Conservation (phyloP, 2,797 vertebrate species). For the Sebastiscus tertius region DNA sequence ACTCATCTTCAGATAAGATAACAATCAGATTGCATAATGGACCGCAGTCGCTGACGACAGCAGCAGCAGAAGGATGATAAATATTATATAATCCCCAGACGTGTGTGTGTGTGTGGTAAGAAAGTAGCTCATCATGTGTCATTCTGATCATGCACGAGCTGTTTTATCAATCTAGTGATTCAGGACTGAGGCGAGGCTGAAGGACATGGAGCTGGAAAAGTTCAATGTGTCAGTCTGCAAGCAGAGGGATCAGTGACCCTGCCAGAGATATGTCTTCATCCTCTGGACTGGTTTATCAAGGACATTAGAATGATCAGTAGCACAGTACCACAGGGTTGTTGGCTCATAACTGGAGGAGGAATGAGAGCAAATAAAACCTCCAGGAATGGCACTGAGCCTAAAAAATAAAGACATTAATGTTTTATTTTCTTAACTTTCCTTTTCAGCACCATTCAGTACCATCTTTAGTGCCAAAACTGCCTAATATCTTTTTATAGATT, state of each 20-base stretch:
- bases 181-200: slow-evolving; percentile 28
- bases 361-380: neutral
- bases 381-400: neutral
- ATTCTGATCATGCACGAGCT: slow-evolving; percentile 31
- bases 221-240: slow-evolving; percentile 16
- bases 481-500: neutral
- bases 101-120: slow-evolving; percentile 5
- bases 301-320: slow-evolving; percentile 6
- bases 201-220: slow-evolving; percentile 23
- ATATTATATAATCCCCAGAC: slow-evolving; percentile 36
- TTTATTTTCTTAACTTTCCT: neutral
- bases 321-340: neutral
- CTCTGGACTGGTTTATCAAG: slow-evolving; percentile 19
- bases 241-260: slow-evolving; percentile 19
- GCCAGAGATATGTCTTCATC: slow-evolving; percentile 11
- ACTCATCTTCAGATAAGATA: slow-evolving; percentile 38
- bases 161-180: slow-evolving; percentile 40
- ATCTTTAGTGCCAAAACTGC: neutral
- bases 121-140: slow-evolving; percentile 54
- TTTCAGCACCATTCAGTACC: neutral
- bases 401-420: neutral
- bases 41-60: slow-evolving; percentile 33
- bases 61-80: slow-evolving; percentile 45
- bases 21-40: slow-evolving; percentile 41
- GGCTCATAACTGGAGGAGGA: neutral